Conservation (phyloP, 2,113 vertebrate species). For the Sapayoa aenigma region DNA sequence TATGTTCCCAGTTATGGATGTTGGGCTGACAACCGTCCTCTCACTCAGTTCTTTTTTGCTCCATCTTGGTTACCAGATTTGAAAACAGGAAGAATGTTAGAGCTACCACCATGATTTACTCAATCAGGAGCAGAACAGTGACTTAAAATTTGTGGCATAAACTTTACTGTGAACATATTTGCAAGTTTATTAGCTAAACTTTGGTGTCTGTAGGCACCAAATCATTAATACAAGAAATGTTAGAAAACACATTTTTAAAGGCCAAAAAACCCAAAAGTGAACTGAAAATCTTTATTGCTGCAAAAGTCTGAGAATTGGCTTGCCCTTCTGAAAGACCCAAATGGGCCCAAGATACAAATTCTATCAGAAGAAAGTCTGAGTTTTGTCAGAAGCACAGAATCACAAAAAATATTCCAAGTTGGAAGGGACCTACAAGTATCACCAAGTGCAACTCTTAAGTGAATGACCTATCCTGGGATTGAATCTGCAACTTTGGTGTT, state of each 20-base stretch:
- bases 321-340: neutral
- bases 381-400: neutral
- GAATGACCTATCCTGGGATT: neutral
- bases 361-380: neutral
- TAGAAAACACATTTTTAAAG: neutral
- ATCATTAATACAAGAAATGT: neutral
- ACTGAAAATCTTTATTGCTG: neutral
- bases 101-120: neutral
- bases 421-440: neutral
- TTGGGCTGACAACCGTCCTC: neutral
- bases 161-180: conserved; percentile 20
- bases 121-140: neutral
- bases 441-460: neutral
- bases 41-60: neutral
- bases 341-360: neutral
- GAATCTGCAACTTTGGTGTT: neutral
- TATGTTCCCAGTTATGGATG: neutral
- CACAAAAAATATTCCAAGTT: neutral
- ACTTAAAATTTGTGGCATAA: conserved; percentile 28
- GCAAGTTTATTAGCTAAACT: conserved; percentile 28
- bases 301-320: neutral
- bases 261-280: neutral
- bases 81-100: neutral
- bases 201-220: neutral
- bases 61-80: neutral